These are phyloP conservation scores for Neoitamus cyanurus DNA, from an alignment of 2,888 invertebrate genomes.

Conservation along the genomic window DNA sequence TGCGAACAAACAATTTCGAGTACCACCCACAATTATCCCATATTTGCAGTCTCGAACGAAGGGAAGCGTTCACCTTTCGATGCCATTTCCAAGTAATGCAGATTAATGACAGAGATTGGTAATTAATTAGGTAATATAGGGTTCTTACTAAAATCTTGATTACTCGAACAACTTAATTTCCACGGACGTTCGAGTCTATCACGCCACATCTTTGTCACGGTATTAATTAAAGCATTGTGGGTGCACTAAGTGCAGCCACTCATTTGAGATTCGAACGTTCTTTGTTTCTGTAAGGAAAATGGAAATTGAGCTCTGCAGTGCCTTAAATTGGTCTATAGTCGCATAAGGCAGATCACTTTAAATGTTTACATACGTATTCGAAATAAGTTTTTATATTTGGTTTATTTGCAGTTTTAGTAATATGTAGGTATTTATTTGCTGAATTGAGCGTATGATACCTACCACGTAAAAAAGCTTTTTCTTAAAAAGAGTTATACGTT, in stretches of 20 bases:
- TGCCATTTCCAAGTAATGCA: constrained; percentile 19
- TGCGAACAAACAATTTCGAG: not conserved
- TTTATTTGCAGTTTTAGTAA: too few relatives aligned
- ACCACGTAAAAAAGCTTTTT: too few relatives aligned
- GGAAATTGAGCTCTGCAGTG: not conserved
- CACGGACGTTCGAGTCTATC: constrained; percentile 30
- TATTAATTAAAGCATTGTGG: constrained; percentile 39
- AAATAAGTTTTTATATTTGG: not conserved
- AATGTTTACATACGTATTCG: not conserved
- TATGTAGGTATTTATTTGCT: too few relatives aligned
- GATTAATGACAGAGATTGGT: constrained; percentile 45
- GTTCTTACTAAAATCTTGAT: constrained; percentile 40
- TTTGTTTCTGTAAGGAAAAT: not conserved
- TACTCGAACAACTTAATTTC: constrained; percentile 44
- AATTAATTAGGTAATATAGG: constrained; percentile 46
- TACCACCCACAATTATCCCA: not conserved
- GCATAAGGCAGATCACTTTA: not conserved
- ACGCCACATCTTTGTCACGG: constrained; percentile 41
- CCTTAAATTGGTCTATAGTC: not conserved
- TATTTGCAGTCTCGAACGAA: not conserved
- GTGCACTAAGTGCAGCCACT: constrained; percentile 10
- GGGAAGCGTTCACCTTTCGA: not conserved
- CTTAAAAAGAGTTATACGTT: too few relatives aligned
- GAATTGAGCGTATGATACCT: too few relatives aligned
- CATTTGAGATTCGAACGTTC: not conserved